Evolutionary conservation across 2,888 invertebrate genomes (phyloP).

Genomic region (Lacanobia oleracea): DNA sequence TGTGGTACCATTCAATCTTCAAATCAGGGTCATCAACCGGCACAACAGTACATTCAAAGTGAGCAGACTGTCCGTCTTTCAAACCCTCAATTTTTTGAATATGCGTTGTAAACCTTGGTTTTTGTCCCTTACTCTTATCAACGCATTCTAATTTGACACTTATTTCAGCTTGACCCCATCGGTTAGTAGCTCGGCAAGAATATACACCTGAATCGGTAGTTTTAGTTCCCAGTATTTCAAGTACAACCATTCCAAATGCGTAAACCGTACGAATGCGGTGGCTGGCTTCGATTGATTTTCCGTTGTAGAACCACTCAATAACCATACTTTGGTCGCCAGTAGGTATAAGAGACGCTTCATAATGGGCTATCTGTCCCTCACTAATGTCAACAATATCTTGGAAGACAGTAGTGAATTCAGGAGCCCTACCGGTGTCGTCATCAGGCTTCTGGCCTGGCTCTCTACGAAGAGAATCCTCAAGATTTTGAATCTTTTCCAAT

Average conservation of each 20-base stretch:
- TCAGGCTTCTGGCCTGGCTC: conserved; percentile 93
- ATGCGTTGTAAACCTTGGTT: conserved; percentile 96
- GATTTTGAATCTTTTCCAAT: conserved; percentile 96
- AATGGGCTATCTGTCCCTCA: conserved; percentile 99
- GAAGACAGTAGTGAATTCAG: conserved; percentile 97
- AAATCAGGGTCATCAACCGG: conserved; percentile 98
- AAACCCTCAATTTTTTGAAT: conserved; percentile 95
- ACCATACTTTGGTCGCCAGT: conserved; percentile 98
- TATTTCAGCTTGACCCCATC: conserved; percentile 97
- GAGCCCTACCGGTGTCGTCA: conserved; percentile 95
- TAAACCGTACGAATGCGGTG: conserved; percentile 98
- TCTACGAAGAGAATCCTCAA: conserved; percentile 95
- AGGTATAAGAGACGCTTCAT: conserved; percentile 98
- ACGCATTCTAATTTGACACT: conserved; percentile 95
- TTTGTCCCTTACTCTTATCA: conserved; percentile 96
- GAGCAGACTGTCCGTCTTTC: conserved; percentile 98
- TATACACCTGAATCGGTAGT: conserved; percentile 97
- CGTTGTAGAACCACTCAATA: conserved; percentile 99
- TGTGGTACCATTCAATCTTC: conserved; percentile 99
- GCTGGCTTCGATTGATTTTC: conserved; percentile 96
- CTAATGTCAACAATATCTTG: conserved; percentile 95
- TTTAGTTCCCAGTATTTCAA: conserved; percentile 98
- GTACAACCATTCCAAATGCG: conserved; percentile 99
- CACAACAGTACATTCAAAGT: conserved; percentile 98
- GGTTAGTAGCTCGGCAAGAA: conserved; percentile 96